A percentile compares a stretch with the other conserved stretches of the same genome.
Conservation (phyloP, 1,140 invertebrate species). For the Trachelipus rathkii region DNA sequence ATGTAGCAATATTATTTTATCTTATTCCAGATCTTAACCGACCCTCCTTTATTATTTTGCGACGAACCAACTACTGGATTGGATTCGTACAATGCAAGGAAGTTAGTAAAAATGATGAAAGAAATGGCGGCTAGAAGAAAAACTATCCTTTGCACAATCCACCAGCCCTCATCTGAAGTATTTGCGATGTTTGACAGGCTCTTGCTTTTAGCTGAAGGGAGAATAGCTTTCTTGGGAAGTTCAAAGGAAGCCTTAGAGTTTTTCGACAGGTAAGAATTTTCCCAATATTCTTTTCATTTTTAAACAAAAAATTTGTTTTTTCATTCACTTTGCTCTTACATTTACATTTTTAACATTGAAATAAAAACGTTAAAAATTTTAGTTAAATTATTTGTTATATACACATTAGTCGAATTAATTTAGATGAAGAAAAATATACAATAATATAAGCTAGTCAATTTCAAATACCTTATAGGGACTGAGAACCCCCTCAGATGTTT, state of each 20-base stretch:
- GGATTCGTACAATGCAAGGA: constrained; percentile 59
- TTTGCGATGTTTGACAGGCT: constrained; percentile 76
- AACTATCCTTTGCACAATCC: constrained; percentile 76
- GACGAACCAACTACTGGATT: constrained; percentile 62
- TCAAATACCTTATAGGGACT: too few relatives aligned
- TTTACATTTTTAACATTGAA: too few relatives aligned
- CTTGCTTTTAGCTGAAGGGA: constrained; percentile 68
- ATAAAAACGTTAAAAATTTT: too few relatives aligned
- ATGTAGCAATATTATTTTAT: too few relatives aligned
- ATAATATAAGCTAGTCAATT: too few relatives aligned
- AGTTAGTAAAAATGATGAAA: constrained; percentile 59
- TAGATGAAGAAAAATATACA: too few relatives aligned
- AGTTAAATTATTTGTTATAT: too few relatives aligned
- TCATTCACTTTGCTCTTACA: too few relatives aligned
- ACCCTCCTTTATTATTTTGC: constrained; percentile 59
- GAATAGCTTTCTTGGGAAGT: constrained; percentile 71
- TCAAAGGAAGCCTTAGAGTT: constrained; percentile 50
- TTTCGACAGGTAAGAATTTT: constrained; percentile 50
- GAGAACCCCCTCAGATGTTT: too few relatives aligned
- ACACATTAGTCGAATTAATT: too few relatives aligned
- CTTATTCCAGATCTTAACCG: constrained; percentile 53
- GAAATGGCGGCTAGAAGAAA: constrained; percentile 63
- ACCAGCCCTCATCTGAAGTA: constrained; percentile 80
- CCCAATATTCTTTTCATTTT: too few relatives aligned
- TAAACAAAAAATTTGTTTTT: too few relatives aligned